Evolutionary conservation across 2,888 invertebrate species (phyloP), one percentile per base, ranked within the genome.

Genomic region (Athalia cordata): DNA sequence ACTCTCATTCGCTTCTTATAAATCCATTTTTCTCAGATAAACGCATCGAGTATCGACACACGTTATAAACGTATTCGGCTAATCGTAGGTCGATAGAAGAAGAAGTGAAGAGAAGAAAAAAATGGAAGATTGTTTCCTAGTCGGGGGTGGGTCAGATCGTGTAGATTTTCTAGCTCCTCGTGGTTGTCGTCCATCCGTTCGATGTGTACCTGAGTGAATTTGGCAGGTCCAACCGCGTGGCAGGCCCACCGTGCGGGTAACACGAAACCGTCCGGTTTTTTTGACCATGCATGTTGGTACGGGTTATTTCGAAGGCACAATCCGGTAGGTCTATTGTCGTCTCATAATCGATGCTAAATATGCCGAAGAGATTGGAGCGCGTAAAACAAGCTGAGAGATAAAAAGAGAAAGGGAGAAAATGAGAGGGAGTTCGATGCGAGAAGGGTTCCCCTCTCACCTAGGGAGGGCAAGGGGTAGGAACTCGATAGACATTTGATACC

Each of bases 341-440:
- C 85, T 87, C 83, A 85, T 87, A 87, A 87, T 87, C 87, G 86
- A 87, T 86, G 86, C 85, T 87, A 86, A 87, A 86, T 86, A 86
- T 83, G 81, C 84, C 80, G 81, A 65, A 79, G 80, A 77, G 77
- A 77, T 77, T 70, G 70, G 78, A 43, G 52, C 72, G 59, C 72
- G 62, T 62, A 72, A 78, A 70, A 45, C 64, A 62, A 50, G 64
- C 52, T 49, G 77, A 47, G 47, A 43, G 65, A 43, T 5, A 9
- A 9, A n/a, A 49, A 15, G 67, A 47, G 57, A 15, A 50, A 52
- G 43, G n/a, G 15, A 62, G n/a, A 50, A 68, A 57, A 61, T 65
- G 68, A 72, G 55, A 55, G 59, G 77, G 77, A 78, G 70, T 5
- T 76, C 68, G 62, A 47, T 47, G 59, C 55, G 61, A 77, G 55